Evolutionary conservation across 2,113 vertebrate genomes (phyloP).

Genomic region (Hypocryptadius cinnamomeus): DNA sequence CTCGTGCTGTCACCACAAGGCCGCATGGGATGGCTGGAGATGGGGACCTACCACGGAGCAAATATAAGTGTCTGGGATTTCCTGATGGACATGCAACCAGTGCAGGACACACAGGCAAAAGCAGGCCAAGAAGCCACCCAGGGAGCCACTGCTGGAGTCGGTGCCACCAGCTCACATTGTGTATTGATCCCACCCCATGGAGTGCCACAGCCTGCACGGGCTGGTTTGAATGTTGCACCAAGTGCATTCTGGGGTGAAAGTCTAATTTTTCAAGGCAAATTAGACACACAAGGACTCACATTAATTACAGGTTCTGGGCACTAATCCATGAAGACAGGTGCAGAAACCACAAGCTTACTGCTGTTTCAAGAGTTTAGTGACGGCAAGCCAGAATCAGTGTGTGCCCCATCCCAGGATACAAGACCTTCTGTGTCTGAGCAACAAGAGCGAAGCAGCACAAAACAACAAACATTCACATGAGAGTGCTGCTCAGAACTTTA

Average conservation of each 20-base stretch:
- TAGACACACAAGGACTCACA: slow-evolving; percentile 55
- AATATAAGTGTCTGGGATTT: not conserved
- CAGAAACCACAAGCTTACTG: slow-evolving; percentile 40
- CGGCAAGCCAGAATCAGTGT: not conserved
- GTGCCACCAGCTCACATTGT: not conserved
- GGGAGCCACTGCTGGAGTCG: fast-evolving
- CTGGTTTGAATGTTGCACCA: not conserved
- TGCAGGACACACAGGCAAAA: not conserved
- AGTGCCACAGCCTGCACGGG: fast-evolving
- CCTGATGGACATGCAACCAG: not conserved
- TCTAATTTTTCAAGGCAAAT: slow-evolving; percentile 61
- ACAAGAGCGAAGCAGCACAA: not conserved
- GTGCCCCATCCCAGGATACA: not conserved
- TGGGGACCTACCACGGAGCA: not conserved
- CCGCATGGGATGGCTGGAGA: not conserved
- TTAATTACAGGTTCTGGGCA: slow-evolving; percentile 65
- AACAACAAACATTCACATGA: not conserved
- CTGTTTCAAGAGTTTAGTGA: not conserved
- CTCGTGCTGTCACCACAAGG: not conserved
- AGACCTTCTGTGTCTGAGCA: not conserved
- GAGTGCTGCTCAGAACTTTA: not conserved
- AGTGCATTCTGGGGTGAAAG: slow-evolving; percentile 42
- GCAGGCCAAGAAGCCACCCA: not conserved
- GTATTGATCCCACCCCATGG: fast-evolving
- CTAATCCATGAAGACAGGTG: slow-evolving; percentile 55